A percentile compares a stretch with the other conserved stretches of the same genome.
Evolutionary conservation across 1,140 invertebrate genomes (phyloP).

Genomic region (Ceratina japonica): DNA sequence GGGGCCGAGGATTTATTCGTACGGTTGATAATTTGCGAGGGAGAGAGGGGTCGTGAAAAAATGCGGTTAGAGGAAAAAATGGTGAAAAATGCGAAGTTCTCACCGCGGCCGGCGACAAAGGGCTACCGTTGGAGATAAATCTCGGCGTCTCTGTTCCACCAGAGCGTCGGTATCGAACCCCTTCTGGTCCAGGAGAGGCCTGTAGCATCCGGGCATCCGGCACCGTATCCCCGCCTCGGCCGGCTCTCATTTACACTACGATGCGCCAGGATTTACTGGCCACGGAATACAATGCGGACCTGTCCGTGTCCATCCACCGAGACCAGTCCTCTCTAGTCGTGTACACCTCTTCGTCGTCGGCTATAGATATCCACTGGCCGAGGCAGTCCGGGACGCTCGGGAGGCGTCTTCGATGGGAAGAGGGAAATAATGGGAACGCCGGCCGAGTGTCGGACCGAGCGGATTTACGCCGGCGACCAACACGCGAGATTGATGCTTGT

Average conservation of each 20-base stretch:
- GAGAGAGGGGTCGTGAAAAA: slow-evolving; percentile 45
- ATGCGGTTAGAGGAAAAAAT: slow-evolving; percentile 70
- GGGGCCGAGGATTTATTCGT: no score
- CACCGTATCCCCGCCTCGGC: slow-evolving; percentile 6
- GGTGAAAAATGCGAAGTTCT: slow-evolving; percentile 79
- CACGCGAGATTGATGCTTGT: slow-evolving; percentile 43
- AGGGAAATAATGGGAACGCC: slow-evolving; percentile 38
- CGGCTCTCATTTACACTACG: slow-evolving; percentile 78
- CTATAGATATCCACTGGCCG: slow-evolving; percentile 71
- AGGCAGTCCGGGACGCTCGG: not conserved
- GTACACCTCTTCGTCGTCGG: slow-evolving; percentile 67
- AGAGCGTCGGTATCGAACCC: slow-evolving; percentile 41
- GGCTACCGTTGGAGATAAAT: slow-evolving; percentile 73
- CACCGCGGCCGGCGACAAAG: slow-evolving; percentile 77
- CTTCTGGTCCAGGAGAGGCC: slow-evolving; percentile 54
- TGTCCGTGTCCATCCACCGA: slow-evolving; percentile 77
- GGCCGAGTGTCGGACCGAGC: slow-evolving; percentile 35
- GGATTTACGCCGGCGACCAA: slow-evolving; percentile 29
- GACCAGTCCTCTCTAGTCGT: slow-evolving; percentile 72
- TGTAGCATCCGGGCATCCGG: not conserved
- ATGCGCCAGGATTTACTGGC: slow-evolving; percentile 76
- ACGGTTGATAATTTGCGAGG: no score
- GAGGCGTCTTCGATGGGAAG: slow-evolving; percentile 50
- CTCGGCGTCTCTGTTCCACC: slow-evolving; percentile 64
- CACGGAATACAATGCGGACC: slow-evolving; percentile 78